A percentile compares a stretch with the other conserved stretches of the same genome.
Conservation (phyloP, 2,113 vertebrate species). For the Pongo pygmaeus region DNA sequence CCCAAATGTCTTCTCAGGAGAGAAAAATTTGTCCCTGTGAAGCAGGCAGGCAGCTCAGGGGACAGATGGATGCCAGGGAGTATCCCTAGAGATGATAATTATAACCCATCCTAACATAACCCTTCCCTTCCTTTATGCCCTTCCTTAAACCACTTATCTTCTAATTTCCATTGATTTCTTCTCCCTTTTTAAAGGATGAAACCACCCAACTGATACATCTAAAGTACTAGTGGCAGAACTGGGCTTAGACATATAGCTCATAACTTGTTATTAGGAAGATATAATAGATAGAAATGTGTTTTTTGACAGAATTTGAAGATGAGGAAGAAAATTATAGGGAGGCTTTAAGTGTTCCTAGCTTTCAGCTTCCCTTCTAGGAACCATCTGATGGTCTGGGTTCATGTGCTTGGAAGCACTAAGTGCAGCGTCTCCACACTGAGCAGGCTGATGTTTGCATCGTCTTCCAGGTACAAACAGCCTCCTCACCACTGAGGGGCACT, state of each 20-base stretch:
- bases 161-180: background rate
- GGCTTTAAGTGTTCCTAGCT: background rate
- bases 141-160: background rate
- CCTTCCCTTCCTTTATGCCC: background rate
- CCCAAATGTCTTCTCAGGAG: background rate
- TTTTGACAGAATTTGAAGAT: constrained; percentile 20
- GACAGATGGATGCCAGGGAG: background rate
- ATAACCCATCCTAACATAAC: background rate
- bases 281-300: background rate
- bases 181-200: background rate
- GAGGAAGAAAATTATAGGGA: background rate
- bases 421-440: background rate
- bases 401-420: background rate
- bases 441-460: background rate
- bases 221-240: background rate
- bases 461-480: background rate
- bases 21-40: background rate
- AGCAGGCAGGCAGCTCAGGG: background rate
- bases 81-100: background rate
- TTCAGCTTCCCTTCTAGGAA: background rate
- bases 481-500: background rate
- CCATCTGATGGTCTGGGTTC: background rate
- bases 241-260: background rate
- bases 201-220: background rate
- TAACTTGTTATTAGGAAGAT: background rate